Evolutionary conservation across 1,140 invertebrate genomes (phyloP).

Genomic region (Nixonia krombeini): DNA sequence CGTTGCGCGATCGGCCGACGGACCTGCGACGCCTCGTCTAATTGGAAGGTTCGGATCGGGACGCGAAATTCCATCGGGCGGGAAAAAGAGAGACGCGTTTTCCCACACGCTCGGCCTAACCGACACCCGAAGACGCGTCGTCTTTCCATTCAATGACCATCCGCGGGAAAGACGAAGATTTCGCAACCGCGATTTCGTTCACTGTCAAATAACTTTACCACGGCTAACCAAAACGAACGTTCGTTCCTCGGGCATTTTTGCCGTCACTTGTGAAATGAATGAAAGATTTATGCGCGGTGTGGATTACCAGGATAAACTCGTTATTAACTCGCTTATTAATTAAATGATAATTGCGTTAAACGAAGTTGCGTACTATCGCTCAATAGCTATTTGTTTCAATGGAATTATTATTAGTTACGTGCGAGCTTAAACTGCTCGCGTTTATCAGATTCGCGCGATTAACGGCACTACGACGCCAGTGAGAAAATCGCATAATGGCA

Average conservation of each 20-base stretch:
- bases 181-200: slow-evolving; percentile 21
- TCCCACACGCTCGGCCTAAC: slow-evolving; percentile 33
- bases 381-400: slow-evolving; percentile 30
- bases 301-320: too few relatives aligned
- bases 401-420: slow-evolving; percentile 33
- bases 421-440: slow-evolving; percentile 15
- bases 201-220: too few relatives aligned
- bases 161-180: slow-evolving; percentile 12
- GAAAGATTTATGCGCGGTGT: too few relatives aligned
- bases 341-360: too few relatives aligned
- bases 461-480: slow-evolving; percentile 35
- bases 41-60: slow-evolving; percentile 40
- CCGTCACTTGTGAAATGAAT: too few relatives aligned
- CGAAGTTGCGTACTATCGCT: too few relatives aligned
- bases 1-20: slow-evolving; percentile 30
- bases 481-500: slow-evolving; percentile 38
- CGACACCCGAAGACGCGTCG: slow-evolving; percentile 37
- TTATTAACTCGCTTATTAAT: too few relatives aligned
- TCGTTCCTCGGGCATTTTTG: too few relatives aligned
- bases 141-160: slow-evolving; percentile 22
- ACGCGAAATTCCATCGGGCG: slow-evolving; percentile 27
- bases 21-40: slow-evolving; percentile 34
- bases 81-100: slow-evolving; percentile 31
- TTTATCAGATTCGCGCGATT: slow-evolving; percentile 32
- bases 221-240: too few relatives aligned